Conservation (phyloP, 2,113 vertebrate species). For the Amblyopsis rosae region DNA sequence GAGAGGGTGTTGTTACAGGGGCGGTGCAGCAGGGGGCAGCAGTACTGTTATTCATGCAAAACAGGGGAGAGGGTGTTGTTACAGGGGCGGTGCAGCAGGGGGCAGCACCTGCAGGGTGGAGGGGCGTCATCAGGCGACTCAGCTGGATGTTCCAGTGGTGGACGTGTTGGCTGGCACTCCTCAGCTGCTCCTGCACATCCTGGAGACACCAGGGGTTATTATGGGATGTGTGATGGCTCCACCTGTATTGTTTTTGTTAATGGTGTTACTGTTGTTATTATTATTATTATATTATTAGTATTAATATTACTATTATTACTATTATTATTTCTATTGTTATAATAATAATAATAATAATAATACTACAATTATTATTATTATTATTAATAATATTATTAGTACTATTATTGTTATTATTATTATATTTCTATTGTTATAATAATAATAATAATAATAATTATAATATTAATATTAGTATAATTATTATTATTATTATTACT, state of each 20-base stretch:
- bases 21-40: not conserved
- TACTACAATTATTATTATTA: no score
- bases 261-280: no score
- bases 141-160: slow-evolving; percentile 81
- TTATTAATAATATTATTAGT: not conserved
- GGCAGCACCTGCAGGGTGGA: slow-evolving; percentile 72
- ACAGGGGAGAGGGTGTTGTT: not conserved
- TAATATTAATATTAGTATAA: no score
- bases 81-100: not conserved
- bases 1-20: not conserved
- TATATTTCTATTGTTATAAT: not conserved
- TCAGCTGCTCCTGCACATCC: slow-evolving; percentile 72
- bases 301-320: not conserved
- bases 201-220: slow-evolving; percentile 24
- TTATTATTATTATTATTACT: no score
- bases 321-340: not conserved
- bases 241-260: slow-evolving; percentile 39
- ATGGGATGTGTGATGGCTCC: not conserved
- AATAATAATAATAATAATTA: no score
- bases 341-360: not conserved
- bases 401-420: not conserved
- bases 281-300: not conserved
- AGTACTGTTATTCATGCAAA: not conserved
- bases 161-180: slow-evolving; percentile 67
- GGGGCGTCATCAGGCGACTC: slow-evolving; percentile 76